Conservation (phyloP, 2,113 vertebrate genomes). For the Orcinus orca region DNA sequence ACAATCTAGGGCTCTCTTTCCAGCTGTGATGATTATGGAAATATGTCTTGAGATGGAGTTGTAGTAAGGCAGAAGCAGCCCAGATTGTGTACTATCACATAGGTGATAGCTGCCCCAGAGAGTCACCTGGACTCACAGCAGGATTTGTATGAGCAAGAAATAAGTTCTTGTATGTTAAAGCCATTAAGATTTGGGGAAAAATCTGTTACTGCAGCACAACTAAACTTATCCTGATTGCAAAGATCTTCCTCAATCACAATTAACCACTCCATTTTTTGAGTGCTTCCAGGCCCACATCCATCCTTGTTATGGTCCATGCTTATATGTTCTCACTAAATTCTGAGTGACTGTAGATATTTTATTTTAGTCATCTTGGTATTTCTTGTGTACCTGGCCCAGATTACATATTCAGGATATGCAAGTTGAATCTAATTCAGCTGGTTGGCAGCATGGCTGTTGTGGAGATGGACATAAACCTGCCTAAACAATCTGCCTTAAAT, state of each 20-base stretch:
- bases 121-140: neutral
- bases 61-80: neutral
- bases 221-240: constrained; percentile 13
- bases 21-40: neutral
- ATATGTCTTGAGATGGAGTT: neutral
- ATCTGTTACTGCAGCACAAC: neutral
- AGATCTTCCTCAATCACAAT: neutral
- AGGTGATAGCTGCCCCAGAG: neutral
- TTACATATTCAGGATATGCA: neutral
- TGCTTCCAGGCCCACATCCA: neutral
- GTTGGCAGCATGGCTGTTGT: neutral
- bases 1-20: neutral
- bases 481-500: neutral
- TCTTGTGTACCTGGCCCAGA: neutral
- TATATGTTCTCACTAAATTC: neutral
- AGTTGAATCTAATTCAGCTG: neutral
- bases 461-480: neutral
- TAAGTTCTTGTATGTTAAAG: neutral
- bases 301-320: neutral
- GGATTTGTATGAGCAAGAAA: neutral
- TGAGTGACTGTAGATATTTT: neutral
- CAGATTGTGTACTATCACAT: neutral
- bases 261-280: neutral
- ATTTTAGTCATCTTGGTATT: constrained; percentile 16
- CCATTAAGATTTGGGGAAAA: neutral